Base-by-base conservation (phyloP, 1,140 invertebrate species). In the Acromyrmex charruanus region DNA sequence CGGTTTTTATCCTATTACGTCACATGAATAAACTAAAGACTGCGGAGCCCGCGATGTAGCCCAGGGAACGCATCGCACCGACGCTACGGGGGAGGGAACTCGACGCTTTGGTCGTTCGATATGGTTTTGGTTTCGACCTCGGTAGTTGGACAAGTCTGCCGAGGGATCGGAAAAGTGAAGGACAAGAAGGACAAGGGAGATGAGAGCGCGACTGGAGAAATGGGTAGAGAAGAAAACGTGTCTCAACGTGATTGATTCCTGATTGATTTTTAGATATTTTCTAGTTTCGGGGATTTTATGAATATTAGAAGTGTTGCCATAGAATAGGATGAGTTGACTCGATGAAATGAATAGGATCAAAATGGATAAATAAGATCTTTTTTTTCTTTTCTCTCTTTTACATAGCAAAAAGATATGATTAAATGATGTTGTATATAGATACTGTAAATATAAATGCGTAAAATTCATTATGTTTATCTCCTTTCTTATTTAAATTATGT, bases 1-100 rank as follows among this genome's bases (percentile, higher is more conserved):
- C 94, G 92, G 90, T 95, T 95, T 95, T 95, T 95, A 95, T 95
- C 94, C 94, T 94, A 95, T 95, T 95, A 95, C 93, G 93, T 94
- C 93, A 94, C 95, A 95, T 95, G 94, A 95, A 95, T 95, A 95
- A 95, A 95, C 93, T 94, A 95, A 94, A 93, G 92, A 93, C 93
- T 92, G 82, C 92, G 92, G 90, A 94, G 92, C 90, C 88, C 89
- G 88, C 90, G 88, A 88, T 90, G 88, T 84, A 75, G 59, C 85
- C 79, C 77, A 80, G 87, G 80, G 81, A 79, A 80, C 69, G 85
- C 88, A 85, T 84, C 86, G 87, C 81, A 79, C 80, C 66, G 86
- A 87, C 69, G 69, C 53, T 18, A 55, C 16, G 53, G 49, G 71
- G 68, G 61, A 77, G 75, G 89, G 88, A 59, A 44, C 66, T 55